These are phyloP conservation scores for Channa argus DNA, from an alignment of 2,113 vertebrate genomes.

Conservation along the genomic window DNA sequence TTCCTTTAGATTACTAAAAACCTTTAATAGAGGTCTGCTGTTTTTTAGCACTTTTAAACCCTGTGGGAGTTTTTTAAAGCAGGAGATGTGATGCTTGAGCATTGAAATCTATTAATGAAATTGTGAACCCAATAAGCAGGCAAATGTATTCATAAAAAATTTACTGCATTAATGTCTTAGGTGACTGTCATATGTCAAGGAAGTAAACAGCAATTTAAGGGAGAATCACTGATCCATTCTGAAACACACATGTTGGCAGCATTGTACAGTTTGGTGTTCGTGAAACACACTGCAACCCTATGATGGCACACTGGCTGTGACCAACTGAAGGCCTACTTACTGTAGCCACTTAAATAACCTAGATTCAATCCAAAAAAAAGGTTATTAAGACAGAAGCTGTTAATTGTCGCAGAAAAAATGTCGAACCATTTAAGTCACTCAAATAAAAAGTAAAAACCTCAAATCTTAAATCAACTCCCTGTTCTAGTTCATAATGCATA, in stretches of 20 bases:
- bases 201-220: background rate
- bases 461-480: no score
- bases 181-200: background rate
- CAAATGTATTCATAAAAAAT: background rate
- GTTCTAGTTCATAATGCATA: no score
- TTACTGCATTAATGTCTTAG: background rate
- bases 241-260: background rate
- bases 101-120: background rate
- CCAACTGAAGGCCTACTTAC: no score
- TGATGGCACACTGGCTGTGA: no score
- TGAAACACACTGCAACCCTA: no score
- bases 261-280: no score
- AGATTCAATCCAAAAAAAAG: no score
- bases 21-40: conserved; percentile 50
- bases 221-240: background rate
- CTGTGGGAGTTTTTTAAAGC: conserved; percentile 25
- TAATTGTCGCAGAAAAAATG: no score
- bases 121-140: background rate
- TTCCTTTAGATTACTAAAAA: conserved; percentile 60
- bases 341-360: no score
- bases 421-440: no score
- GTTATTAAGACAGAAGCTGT: no score
- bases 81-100: background rate
- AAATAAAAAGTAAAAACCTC: no score
- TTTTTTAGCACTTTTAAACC: conserved; percentile 50